A percentile compares a stretch with the other conserved stretches of the same genome.
Evolutionary conservation across 1,140 invertebrate genomes (phyloP).

Genomic region (Carposina sasakii): DNA sequence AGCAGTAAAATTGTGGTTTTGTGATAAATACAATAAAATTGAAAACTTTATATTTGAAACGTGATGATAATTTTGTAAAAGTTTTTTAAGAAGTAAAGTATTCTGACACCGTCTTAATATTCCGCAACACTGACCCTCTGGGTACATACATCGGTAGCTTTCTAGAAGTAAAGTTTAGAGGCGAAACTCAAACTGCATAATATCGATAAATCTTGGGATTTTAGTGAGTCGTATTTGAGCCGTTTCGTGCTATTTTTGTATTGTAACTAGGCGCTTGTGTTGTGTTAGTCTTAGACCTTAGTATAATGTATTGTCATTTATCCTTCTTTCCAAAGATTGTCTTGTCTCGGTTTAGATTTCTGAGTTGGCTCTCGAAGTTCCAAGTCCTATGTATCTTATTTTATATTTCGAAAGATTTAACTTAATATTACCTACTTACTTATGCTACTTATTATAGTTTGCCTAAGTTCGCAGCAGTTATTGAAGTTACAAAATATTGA

Average conservation of each 20-base stretch:
- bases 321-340: too few relatives aligned
- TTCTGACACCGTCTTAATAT: constrained; percentile 14
- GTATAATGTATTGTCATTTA: constrained; percentile 36
- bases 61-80: constrained; percentile 58
- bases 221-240: constrained; percentile 56
- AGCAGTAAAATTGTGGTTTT: constrained; percentile 68
- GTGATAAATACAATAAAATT: constrained; percentile 70
- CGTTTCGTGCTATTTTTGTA: constrained; percentile 66
- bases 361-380: too few relatives aligned
- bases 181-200: constrained; percentile 49
- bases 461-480: too few relatives aligned
- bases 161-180: constrained; percentile 29
- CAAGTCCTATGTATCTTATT: too few relatives aligned
- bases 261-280: constrained; percentile 62
- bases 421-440: too few relatives aligned
- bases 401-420: too few relatives aligned
- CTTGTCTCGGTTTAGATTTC: too few relatives aligned
- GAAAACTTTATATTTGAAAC: constrained; percentile 52
- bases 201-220: constrained; percentile 53
- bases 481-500: too few relatives aligned
- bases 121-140: too few relatives aligned
- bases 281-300: constrained; percentile 68
- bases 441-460: too few relatives aligned
- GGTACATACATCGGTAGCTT: too few relatives aligned
- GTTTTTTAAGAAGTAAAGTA: constrained; percentile 39